Conservation (phyloP, 2,888 invertebrate genomes). For the Xanthostigma xanthostigma region DNA sequence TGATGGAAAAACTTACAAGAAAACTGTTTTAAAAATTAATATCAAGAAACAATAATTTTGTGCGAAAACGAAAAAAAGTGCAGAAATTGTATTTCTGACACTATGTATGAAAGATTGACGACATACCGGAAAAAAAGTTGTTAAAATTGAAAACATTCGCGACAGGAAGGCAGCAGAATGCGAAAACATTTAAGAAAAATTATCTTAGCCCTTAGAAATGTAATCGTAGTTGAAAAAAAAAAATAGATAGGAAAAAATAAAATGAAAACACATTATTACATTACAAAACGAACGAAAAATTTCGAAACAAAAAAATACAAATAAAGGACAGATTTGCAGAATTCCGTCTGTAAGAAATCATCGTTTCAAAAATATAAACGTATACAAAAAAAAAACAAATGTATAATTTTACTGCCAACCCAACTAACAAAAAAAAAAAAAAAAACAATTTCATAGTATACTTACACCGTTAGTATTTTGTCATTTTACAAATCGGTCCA, state of each 20-base stretch:
- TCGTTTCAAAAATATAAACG: not conserved
- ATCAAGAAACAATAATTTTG: too few species aligned
- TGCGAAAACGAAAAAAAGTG: too few species aligned
- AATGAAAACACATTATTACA: slow-evolving; percentile 1
- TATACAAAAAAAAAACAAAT: not conserved
- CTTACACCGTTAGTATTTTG: too few species aligned
- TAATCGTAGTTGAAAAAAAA: slow-evolving; percentile 6
- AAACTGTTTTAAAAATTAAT: too few species aligned
- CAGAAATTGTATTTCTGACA: too few species aligned
- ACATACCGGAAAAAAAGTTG: too few species aligned
- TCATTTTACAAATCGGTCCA: too few species aligned
- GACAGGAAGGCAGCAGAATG: slow-evolving; percentile 3
- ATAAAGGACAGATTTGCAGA: not conserved
- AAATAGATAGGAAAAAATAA: slow-evolving; percentile 5
- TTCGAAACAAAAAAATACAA: slow-evolving; percentile 1
- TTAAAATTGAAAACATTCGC: not conserved
- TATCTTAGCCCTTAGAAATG: slow-evolving; percentile 6
- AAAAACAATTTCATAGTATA: not conserved
- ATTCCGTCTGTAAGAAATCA: not conserved
- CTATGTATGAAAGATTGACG: too few species aligned
- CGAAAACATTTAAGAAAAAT: slow-evolving; percentile 4
- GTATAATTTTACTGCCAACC: not conserved
- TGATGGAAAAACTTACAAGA: too few species aligned
- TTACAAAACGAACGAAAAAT: slow-evolving; percentile 3
- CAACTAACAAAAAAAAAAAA: not conserved